Evolutionary conservation across 2,113 vertebrate genomes (phyloP).

Genomic region (Aspidoscelis tigris): DNA sequence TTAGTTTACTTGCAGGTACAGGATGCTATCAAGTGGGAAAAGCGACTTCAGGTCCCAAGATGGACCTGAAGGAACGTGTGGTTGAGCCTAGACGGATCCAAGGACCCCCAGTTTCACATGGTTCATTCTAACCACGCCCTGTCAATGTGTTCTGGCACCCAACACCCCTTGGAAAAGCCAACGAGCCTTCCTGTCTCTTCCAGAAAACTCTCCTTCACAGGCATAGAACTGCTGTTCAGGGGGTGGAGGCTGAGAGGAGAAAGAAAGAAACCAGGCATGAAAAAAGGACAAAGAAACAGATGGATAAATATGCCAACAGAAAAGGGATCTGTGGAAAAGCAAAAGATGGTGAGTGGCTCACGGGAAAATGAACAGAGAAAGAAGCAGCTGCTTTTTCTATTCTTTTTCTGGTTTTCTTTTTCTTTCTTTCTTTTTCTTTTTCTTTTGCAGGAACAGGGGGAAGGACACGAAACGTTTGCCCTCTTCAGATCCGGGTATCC

Average conservation of each 20-base stretch:
- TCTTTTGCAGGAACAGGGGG: slow-evolving; percentile 53
- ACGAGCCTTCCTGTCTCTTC: slow-evolving; percentile 18
- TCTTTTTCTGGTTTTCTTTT: no score
- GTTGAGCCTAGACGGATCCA: no score
- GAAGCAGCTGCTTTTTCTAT: background rate
- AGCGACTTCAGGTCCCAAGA: no score
- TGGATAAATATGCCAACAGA: slow-evolving; percentile 21
- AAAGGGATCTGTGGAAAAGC: slow-evolving; percentile 33
- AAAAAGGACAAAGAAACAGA: slow-evolving; percentile 40
- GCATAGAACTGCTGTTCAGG: background rate
- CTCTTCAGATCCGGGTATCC: slow-evolving; percentile 55
- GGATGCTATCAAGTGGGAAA: no score
- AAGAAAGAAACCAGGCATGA: slow-evolving; percentile 42
- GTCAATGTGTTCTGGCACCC: slow-evolving; percentile 21
- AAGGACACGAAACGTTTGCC: slow-evolving; percentile 48
- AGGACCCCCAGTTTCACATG: no score
- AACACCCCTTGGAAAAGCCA: slow-evolving; percentile 20
- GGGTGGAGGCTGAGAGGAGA: slow-evolving; percentile 53
- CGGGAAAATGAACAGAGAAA: slow-evolving; percentile 52
- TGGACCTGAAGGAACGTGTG: no score
- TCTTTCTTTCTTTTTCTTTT: no score
- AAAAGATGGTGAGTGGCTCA: slow-evolving; percentile 20
- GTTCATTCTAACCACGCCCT: no score
- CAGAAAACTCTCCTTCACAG: background rate
- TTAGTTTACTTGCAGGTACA: no score